phyloP scores from a whole-genome alignment of 2,113 vertebrate genomes.

The Trematocara macrostoma region DNA sequence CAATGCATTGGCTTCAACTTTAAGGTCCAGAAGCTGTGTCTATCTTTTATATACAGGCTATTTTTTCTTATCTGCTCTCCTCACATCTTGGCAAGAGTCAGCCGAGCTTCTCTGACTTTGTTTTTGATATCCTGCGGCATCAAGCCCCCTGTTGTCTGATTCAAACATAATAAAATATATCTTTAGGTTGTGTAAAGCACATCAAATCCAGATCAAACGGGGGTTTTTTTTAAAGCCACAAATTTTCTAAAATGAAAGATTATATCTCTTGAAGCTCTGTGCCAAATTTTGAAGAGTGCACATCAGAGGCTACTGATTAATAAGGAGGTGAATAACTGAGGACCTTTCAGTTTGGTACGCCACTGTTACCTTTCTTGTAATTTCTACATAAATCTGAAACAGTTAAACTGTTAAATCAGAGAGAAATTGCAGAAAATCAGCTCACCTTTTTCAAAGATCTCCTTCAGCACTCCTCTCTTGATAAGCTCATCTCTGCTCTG shows the following conservation, averaged over 20 bases:
- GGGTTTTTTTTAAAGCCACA: not conserved
- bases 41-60: not conserved
- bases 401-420: not conserved
- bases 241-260: conserved; percentile 51
- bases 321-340: conserved; percentile 20
- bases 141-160: not conserved
- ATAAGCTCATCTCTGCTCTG: conserved; percentile 98
- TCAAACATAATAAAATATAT: not conserved
- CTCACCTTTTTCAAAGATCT: conserved; percentile 98
- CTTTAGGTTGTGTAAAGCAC: not conserved
- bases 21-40: not conserved
- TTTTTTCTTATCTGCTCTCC: not conserved
- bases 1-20: not conserved
- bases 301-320: conserved; percentile 44
- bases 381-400: not conserved
- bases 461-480: conserved; percentile 94
- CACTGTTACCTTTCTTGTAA: not conserved
- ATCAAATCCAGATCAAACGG: conserved; percentile 41
- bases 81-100: not conserved
- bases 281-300: conserved; percentile 11
- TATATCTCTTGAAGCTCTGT: conserved; percentile 19
- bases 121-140: conserved; percentile 4
- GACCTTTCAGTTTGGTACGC: not conserved
- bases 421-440: not conserved
- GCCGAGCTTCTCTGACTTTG: not conserved